Evolutionary conservation across 2,888 invertebrate species (phyloP), one percentile per base, ranked within the genome.

Genomic region (Cantharis flavilabris): DNA sequence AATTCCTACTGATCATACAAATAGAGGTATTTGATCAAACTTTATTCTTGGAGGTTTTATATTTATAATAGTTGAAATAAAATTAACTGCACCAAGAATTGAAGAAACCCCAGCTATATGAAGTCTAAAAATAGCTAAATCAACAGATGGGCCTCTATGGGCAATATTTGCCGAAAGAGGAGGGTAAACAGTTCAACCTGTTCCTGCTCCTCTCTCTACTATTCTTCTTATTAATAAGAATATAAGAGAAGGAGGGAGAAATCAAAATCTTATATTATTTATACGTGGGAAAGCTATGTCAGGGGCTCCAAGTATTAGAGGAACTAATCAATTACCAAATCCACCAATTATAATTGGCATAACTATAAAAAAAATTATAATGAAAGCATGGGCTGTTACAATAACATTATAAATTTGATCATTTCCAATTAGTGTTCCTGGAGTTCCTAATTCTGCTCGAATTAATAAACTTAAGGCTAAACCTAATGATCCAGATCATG

Each of bases 231-330:
- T 88, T 84, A 93, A 86, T 86, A 95, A 84, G 0, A 95, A 82
- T n/a, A 90, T 89, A 83, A 95, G 83, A 10, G 94, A 92, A 0
- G 94, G 93, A 0, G 93, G 93, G n/a, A 95, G 81, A 74, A 96
- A 80, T 90, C 95, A 95, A 90, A 95, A 96, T 87, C 94, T 95
- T 91, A 95, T 93, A 90, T 95, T 95, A 91, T 96, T 96, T 91
- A 96, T 90, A 85, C 94, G 94, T 0, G 95, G 95, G 72, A 95
- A 95, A 10, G 94, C 93, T 90, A 96, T 95, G 91, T 96, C 95
- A 3, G 94, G 94, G 0, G 93, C 92, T 80, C 93, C 93, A 84
- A 95, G 83, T 90, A 95, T 94, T 88, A 95, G 83, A 5, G 95
- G 95, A 0, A 95, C 89, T 87, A 96, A 84, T 92, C 94, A 95